Conservation (phyloP, 1,140 invertebrate species). For the Temnothorax longispinosus region DNA sequence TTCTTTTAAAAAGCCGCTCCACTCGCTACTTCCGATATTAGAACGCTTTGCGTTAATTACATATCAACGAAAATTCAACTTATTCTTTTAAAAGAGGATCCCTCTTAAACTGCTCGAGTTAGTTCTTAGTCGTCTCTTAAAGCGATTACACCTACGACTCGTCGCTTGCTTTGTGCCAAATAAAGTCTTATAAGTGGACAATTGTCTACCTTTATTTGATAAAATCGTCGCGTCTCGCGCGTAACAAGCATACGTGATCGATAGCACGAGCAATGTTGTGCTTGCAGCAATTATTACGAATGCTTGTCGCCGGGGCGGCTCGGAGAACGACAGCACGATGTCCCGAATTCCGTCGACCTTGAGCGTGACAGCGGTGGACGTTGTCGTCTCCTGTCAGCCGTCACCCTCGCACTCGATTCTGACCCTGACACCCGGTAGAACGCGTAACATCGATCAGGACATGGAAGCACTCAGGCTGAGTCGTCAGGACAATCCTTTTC, state of each 20-base stretch:
- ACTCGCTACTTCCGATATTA: too few relatives aligned
- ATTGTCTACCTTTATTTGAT: too few relatives aligned
- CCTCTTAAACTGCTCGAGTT: too few relatives aligned
- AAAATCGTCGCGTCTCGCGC: too few relatives aligned
- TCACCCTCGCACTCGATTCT: conserved; percentile 88
- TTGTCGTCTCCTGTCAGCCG: conserved; percentile 84
- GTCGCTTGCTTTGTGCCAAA: too few relatives aligned
- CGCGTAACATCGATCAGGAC: conserved; percentile 92
- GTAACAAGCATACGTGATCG: background rate
- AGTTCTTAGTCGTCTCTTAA: too few relatives aligned
- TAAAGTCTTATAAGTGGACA: too few relatives aligned
- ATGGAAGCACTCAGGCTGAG: conserved; percentile 93
- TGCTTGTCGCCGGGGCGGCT: conserved; percentile 76
- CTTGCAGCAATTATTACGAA: conserved; percentile 78
- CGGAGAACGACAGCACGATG: conserved; percentile 78
- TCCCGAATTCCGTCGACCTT: conserved; percentile 85
- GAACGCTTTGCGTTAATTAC: too few relatives aligned
- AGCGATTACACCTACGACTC: too few relatives aligned
- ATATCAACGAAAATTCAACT: too few relatives aligned
- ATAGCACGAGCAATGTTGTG: conserved; percentile 26
- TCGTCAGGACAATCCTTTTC: conserved; percentile 93
- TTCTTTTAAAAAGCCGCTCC: too few relatives aligned
- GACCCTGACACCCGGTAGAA: conserved; percentile 90
- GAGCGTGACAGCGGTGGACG: conserved; percentile 85
- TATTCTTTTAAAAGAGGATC: too few relatives aligned